A percentile compares a stretch with the other conserved stretches of the same genome.
Conservation (phyloP, 2,113 vertebrate species). For the Podarcis cretensis region DNA sequence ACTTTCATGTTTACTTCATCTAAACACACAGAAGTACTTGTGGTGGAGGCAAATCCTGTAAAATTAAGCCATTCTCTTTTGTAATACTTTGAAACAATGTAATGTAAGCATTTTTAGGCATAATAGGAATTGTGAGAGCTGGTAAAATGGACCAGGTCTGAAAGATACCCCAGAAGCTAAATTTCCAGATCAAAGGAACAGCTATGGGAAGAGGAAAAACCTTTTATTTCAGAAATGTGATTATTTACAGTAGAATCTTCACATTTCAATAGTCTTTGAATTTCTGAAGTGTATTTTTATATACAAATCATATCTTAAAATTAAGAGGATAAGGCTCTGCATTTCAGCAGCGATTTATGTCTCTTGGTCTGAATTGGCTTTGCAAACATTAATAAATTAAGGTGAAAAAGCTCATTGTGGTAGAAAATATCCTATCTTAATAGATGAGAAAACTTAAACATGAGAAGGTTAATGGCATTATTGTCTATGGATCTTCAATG, state of each 20-base stretch:
- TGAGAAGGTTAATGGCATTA: constrained; percentile 7
- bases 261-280: constrained; percentile 23
- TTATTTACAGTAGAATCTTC: constrained; percentile 16
- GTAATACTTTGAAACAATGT: background rate
- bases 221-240: background rate
- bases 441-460: background rate
- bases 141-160: background rate
- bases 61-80: constrained; percentile 11
- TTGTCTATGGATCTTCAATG: constrained; percentile 3
- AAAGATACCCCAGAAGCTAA: background rate
- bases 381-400: constrained; percentile 19
- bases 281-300: background rate
- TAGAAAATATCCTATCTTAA: constrained; percentile 4
- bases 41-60: background rate
- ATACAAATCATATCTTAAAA: constrained; percentile 37
- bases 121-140: background rate
- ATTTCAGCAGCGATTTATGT: background rate
- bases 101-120: background rate
- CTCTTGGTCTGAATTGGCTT: constrained; percentile 12
- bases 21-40: background rate
- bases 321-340: constrained; percentile 34
- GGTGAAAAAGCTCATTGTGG: background rate
- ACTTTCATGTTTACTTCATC: background rate
- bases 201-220: background rate
- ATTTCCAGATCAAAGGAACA: background rate